Base-by-base conservation (phyloP, 2,113 vertebrate species). In the Parotia lawesii region DNA sequence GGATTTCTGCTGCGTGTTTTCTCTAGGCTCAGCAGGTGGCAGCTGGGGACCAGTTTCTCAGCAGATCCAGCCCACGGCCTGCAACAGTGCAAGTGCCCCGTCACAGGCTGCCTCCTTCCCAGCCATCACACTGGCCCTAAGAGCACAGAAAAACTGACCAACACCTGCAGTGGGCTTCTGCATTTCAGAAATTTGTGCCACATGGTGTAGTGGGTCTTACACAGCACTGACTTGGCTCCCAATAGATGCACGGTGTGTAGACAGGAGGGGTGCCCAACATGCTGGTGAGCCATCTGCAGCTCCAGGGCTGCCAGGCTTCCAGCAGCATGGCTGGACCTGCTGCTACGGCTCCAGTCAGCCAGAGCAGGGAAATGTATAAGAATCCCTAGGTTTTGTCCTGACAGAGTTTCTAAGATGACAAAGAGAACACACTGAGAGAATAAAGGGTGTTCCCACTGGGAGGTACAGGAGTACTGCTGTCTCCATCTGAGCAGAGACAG, bases 201-300 rank as follows among this genome's bases (percentile, higher is more conserved):
- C 45, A 2, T 14, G 3, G 10, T 10, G 14, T 4, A n/a, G 47
- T 10, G 50, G 13, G 2, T 11, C 33, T 58, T 6, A 18, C 0
- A 11, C 9, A 15, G 45, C 3, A 3, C 8, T 11, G 18, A 13
- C 12, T 38, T 58, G 72, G 25, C 18, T 29, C n/a, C 33, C 42
- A 13, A 1, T 6, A 13, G 42, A 4, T 4, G 8, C 15, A 7
- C 0, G 0, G 28, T 8, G 54, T 12, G 58, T 10, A 17, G 67
- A 69, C 42, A 81, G 45, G 54, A 31, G 0, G 0, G 5, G 10
- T 62, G 56, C 10, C 54, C 47, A 17, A 6, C 10, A 0, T 42
- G 48, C 21, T 27, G 23, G 4, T 25, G 42, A 56, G 35, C 57
- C 79, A 33, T 5, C 71, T 45, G 76, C 44, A 79, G 38, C 79